phyloP scores from a whole-genome alignment of 1,140 invertebrate species.

The Aphelenchoides besseyi region DNA sequence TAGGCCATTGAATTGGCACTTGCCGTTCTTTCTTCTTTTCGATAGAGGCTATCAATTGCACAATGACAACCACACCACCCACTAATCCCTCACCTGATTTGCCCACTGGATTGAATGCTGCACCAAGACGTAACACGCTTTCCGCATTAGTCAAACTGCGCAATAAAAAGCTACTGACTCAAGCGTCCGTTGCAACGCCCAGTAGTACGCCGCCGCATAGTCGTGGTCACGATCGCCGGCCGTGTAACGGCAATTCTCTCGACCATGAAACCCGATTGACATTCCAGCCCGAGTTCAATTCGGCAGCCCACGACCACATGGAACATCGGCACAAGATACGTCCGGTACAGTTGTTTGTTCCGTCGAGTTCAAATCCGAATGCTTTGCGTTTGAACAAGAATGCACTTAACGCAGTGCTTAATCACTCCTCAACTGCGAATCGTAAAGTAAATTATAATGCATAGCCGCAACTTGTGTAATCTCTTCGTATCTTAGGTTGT shows the following conservation, averaged over 20 bases:
- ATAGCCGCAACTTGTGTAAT: no score
- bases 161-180: background rate
- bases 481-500: constrained; percentile 69
- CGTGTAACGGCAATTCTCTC: constrained; percentile 1
- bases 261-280: background rate
- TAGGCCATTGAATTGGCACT: no score
- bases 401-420: constrained; percentile 48
- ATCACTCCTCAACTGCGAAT: constrained; percentile 47
- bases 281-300: constrained; percentile 11
- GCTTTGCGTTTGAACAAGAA: constrained; percentile 44
- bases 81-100: background rate
- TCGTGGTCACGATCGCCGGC: background rate
- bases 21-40: constrained; percentile 1
- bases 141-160: background rate
- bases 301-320: constrained; percentile 32
- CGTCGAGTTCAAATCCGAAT: constrained; percentile 47
- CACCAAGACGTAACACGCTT: background rate
- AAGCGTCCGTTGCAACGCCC: background rate
- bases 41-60: background rate
- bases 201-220: background rate
- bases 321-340: constrained; percentile 43
- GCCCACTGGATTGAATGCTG: background rate
- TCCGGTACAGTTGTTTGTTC: constrained; percentile 49
- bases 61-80: background rate
- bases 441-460: constrained; percentile 35